Conservation (phyloP, 2,888 invertebrate genomes). For the Platycheirus rosarum region DNA sequence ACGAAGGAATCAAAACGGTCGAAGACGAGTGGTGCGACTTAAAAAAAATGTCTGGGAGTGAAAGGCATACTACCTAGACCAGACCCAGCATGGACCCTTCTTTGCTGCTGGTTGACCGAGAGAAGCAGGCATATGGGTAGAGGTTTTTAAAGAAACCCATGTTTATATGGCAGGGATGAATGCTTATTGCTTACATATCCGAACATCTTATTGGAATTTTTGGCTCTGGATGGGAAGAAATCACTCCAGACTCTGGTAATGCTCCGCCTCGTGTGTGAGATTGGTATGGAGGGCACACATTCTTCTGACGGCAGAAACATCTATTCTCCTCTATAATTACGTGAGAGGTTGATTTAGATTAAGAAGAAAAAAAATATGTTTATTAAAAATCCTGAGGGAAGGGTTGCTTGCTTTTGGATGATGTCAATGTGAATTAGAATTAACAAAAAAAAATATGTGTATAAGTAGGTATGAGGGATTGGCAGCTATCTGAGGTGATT, state of each 20-base stretch:
- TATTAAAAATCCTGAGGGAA: conserved; percentile 18
- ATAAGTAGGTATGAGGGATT: neutral
- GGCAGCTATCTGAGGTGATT: neutral
- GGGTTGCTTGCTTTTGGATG: conserved; percentile 52
- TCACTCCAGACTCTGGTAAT: conserved; percentile 49
- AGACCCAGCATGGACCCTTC: conserved; percentile 63
- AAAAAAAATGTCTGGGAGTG: conserved; percentile 23
- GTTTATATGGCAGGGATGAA: conserved; percentile 31
- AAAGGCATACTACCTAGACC: conserved; percentile 54
- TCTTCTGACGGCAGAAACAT: conserved; percentile 27
- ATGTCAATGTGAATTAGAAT: conserved; percentile 43
- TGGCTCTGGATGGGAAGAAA: conserved; percentile 44
- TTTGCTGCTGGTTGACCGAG: conserved; percentile 51
- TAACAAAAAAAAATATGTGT: neutral
- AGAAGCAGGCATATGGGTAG: conserved; percentile 33
- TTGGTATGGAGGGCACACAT: conserved; percentile 32
- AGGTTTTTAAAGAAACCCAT: conserved; percentile 23
- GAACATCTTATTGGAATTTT: conserved; percentile 66
- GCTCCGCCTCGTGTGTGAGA: conserved; percentile 65
- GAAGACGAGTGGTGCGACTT: neutral
- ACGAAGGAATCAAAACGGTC: conserved; percentile 34
- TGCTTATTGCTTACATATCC: neutral
- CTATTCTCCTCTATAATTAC: conserved; percentile 54
- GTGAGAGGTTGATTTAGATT: conserved; percentile 42
- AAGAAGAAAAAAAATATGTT: conserved; percentile 22